phyloP scores from a whole-genome alignment of 1,140 invertebrate species.

The Drosophila mauritiana region DNA sequence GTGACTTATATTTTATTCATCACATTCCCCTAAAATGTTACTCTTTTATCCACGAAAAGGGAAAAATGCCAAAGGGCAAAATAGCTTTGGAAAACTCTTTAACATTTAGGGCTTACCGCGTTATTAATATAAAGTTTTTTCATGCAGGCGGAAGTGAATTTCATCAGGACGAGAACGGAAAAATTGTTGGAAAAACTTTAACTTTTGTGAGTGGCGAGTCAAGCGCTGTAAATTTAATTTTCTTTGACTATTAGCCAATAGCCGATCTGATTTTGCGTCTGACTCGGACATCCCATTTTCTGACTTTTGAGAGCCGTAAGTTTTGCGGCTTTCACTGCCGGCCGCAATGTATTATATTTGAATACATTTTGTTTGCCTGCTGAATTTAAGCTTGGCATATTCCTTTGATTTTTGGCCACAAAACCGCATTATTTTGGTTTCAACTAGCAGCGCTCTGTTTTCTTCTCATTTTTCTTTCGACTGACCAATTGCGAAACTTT shows the following conservation, averaged over 20 bases:
- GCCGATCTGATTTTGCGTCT: slow-evolving; percentile 4
- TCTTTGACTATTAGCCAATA: slow-evolving; percentile 49
- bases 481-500: slow-evolving; percentile 52
- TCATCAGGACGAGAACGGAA: neutral
- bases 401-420: slow-evolving; percentile 70
- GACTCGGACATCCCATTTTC: slow-evolving; percentile 10
- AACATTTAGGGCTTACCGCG: neutral
- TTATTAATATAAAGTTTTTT: slow-evolving; percentile 3
- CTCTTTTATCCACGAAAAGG: too few relatives aligned
- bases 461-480: slow-evolving; percentile 24
- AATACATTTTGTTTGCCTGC: slow-evolving; percentile 60
- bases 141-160: neutral
- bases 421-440: slow-evolving; percentile 75
- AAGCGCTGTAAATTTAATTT: slow-evolving; percentile 62
- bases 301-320: slow-evolving; percentile 31
- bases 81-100: neutral
- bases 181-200: slow-evolving; percentile 2
- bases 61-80: neutral
- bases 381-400: slow-evolving; percentile 40
- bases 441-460: slow-evolving; percentile 11
- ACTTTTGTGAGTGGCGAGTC: slow-evolving; percentile 43
- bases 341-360: slow-evolving; percentile 66
- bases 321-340: slow-evolving; percentile 52
- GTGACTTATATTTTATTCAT: too few relatives aligned
- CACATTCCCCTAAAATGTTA: too few relatives aligned